phyloP scores from a whole-genome alignment of 2,797 vertebrate species.

The Pipistrellus pygmaeus region DNA sequence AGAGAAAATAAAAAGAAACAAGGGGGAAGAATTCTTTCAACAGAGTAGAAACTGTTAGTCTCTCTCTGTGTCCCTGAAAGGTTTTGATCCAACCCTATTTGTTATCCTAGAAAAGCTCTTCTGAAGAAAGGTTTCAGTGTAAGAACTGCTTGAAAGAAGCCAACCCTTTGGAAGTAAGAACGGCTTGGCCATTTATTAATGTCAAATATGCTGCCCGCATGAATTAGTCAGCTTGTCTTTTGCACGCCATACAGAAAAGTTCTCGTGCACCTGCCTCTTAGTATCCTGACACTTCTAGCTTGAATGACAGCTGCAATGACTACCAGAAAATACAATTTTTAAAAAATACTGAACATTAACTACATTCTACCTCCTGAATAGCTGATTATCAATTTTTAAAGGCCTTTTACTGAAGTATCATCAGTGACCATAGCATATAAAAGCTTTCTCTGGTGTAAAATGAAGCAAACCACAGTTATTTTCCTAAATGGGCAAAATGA shows the following conservation, averaged over 20 bases:
- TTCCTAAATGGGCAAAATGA: slow-evolving; percentile 77
- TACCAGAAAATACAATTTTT: slow-evolving; percentile 55
- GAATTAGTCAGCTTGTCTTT: slow-evolving; percentile 84
- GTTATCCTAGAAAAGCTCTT: slow-evolving; percentile 79
- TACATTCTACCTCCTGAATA: slow-evolving; percentile 65
- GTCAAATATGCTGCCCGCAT: slow-evolving; percentile 85
- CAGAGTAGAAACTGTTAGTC: slow-evolving; percentile 73
- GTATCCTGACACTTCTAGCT: slow-evolving; percentile 71
- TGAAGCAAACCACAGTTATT: slow-evolving; percentile 66
- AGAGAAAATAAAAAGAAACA: slow-evolving; percentile 46
- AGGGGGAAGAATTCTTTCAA: slow-evolving; percentile 67
- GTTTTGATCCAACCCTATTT: slow-evolving; percentile 78
- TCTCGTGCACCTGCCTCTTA: slow-evolving; percentile 83
- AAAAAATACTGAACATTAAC: slow-evolving; percentile 24
- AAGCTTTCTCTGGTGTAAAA: slow-evolving; percentile 70
- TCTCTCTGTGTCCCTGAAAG: slow-evolving; percentile 75
- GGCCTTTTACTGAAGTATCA: slow-evolving; percentile 78
- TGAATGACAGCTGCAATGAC: slow-evolving; percentile 59
- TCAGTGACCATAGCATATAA: slow-evolving; percentile 79
- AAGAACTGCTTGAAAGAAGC: slow-evolving; percentile 82
- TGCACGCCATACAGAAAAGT: slow-evolving; percentile 84
- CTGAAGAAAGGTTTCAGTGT: slow-evolving; percentile 85
- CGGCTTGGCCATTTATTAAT: slow-evolving; percentile 86
- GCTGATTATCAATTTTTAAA: slow-evolving; percentile 78
- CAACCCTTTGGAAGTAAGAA: slow-evolving; percentile 82